Evolutionary conservation across 2,113 vertebrate genomes (phyloP).

Genomic region (Tychaedon coryphoeus): DNA sequence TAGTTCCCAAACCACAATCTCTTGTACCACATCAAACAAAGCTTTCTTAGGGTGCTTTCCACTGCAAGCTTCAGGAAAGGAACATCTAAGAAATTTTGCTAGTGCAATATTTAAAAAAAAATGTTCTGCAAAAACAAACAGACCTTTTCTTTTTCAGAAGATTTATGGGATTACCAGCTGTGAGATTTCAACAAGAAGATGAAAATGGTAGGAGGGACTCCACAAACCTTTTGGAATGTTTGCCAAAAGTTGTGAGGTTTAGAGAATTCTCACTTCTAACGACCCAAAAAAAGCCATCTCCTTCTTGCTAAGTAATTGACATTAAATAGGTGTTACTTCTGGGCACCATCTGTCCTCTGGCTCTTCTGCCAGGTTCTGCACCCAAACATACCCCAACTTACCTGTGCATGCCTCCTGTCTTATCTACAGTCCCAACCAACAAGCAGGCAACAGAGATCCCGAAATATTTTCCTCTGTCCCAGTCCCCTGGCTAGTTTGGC

Average conservation of each 20-base stretch:
- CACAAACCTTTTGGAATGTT: background rate
- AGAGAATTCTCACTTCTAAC: background rate
- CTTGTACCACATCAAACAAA: background rate
- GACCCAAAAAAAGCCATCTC: background rate
- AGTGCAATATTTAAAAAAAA: background rate
- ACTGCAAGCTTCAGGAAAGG: background rate
- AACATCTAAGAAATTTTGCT: background rate
- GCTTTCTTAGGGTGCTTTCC: background rate
- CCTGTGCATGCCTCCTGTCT: rapidly evolving
- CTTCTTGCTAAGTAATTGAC: background rate
- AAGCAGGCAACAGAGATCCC: background rate
- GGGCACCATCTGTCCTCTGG: background rate
- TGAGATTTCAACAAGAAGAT: background rate
- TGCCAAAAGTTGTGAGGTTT: background rate
- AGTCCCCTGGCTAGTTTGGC: background rate
- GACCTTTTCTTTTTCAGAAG: background rate
- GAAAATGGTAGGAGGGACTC: background rate
- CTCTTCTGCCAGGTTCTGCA: background rate
- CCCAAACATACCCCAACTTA: background rate
- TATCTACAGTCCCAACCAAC: background rate
- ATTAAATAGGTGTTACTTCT: background rate
- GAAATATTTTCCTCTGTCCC: background rate
- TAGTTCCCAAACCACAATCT: background rate
- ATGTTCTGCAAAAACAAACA: background rate
- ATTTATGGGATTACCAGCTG: background rate